These are phyloP conservation scores for Orchestia grillus DNA, from an alignment of 1,140 invertebrate species.

Conservation along the genomic window DNA sequence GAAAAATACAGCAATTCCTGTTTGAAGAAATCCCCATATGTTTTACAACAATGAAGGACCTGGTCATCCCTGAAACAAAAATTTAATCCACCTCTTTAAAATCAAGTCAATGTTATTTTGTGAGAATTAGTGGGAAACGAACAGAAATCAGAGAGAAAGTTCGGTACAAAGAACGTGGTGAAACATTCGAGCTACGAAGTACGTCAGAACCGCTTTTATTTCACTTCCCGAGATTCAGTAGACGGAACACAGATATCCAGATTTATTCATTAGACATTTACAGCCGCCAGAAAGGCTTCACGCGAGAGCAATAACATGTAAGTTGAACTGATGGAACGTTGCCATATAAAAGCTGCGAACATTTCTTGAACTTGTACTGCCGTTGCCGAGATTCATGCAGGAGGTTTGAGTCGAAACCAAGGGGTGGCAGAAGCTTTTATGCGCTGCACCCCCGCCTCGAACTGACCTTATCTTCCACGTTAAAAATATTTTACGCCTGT, in stretches of 20 bases:
- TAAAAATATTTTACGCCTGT: constrained; percentile 48
- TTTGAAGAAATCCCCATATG: no score
- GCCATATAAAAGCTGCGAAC: neutral
- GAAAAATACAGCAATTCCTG: no score
- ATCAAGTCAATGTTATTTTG: no score
- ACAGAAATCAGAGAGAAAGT: neutral
- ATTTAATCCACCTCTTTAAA: no score
- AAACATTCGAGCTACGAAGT: neutral
- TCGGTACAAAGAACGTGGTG: neutral
- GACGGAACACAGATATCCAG: neutral
- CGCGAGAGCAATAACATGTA: neutral
- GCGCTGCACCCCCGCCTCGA: neutral
- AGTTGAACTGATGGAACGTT: neutral
- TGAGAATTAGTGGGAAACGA: no score
- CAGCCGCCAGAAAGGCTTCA: neutral
- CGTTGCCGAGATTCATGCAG: neutral
- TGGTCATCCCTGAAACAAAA: no score
- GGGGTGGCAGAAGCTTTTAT: neutral
- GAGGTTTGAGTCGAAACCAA: neutral
- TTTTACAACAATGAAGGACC: no score
- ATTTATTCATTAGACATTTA: neutral
- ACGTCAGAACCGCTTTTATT: neutral
- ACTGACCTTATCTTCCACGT: constrained; percentile 11
- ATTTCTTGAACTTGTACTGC: neutral
- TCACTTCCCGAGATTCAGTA: neutral